Evolutionary conservation across 2,888 invertebrate species (phyloP).

Genomic region (Xestia xanthographa): DNA sequence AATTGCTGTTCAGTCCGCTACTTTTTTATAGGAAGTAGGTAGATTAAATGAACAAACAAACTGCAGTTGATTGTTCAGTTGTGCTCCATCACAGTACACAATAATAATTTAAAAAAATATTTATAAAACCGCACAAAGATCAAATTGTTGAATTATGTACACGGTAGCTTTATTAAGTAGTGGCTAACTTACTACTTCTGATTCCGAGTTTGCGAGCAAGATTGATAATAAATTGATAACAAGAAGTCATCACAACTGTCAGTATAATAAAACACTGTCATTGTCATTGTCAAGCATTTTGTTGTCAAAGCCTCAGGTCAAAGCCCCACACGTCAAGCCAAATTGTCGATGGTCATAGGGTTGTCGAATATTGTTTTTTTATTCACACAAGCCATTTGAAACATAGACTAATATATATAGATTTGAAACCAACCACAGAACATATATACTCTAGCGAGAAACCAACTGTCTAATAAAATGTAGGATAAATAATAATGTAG

Average conservation of each 20-base stretch:
- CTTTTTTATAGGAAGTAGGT: slow-evolving; percentile 15
- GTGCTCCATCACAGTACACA: slow-evolving; percentile 1
- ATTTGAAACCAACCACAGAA: too few species aligned
- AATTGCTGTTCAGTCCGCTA: slow-evolving; percentile 12
- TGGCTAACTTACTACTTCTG: slow-evolving; percentile 16
- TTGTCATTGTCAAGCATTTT: neutral
- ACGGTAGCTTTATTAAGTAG: slow-evolving; percentile 33
- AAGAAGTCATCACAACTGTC: slow-evolving; percentile 16
- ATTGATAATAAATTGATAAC: slow-evolving; percentile 42
- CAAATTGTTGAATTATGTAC: slow-evolving; percentile 7
- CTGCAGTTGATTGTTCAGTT: slow-evolving; percentile 7
- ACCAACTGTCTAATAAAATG: neutral
- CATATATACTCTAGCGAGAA: too few species aligned
- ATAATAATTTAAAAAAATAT: neutral
- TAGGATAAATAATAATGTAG: too few species aligned
- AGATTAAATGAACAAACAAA: slow-evolving; percentile 17
- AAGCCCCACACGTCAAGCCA: neutral
- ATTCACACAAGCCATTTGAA: too few species aligned
- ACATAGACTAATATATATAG: too few species aligned
- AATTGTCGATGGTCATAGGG: slow-evolving; percentile 11
- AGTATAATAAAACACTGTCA: neutral
- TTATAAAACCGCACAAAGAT: neutral
- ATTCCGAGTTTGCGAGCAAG: slow-evolving; percentile 27
- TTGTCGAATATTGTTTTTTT: too few species aligned
- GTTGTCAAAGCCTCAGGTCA: neutral